Evolutionary conservation across 1,140 invertebrate genomes (phyloP), one percentile per base, ranked within the genome.

Genomic region (Psix sp.): DNA sequence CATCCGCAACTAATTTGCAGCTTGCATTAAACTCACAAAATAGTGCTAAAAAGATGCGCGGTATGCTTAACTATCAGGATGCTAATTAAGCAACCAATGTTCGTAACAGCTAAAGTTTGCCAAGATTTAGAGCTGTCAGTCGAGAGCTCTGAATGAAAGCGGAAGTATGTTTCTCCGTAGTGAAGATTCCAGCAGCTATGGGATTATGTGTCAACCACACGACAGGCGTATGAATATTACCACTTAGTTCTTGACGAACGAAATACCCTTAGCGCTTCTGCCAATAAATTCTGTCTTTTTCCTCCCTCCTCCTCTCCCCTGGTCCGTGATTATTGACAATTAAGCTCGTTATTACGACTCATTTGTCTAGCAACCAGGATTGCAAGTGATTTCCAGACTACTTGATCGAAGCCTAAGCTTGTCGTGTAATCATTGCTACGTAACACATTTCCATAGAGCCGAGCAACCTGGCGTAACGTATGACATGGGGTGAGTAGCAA

Each of bases 401-500:
- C 52, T 60, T 68, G 65, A 68, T 68, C 54, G 54, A 59, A 68
- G 38, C 31, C 46, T 33, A 51, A 38, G 38, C 52, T 21, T 36
- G 39, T 52, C 36, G 54, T 52, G 38, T 60, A 68, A 68, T 68
- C 52, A 57, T 35, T 51, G 65, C 45, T 51, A 38, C 51, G 51
- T 40, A 59, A 48, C 42, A 40, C 52, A 68, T 68, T 68, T 68
- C 65, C 65, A 59, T 68, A 60, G 10, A 67, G 52, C 35, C 65
- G 14, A 24, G 39, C 54, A 59, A 68, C 65, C 52, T 68, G 54
- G 39, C 65, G 63, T 71, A 74, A 74, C 56, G 71, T 63, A 77
- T 57, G 51, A 52, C 49, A 60, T 70, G 38, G 66, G 70, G 42
- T 51, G 71, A 71, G 54, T 67, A 70, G 78, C 71, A 78, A 80